Base-by-base conservation (phyloP, 2,888 invertebrate species). In the Cheilosia urbana region DNA sequence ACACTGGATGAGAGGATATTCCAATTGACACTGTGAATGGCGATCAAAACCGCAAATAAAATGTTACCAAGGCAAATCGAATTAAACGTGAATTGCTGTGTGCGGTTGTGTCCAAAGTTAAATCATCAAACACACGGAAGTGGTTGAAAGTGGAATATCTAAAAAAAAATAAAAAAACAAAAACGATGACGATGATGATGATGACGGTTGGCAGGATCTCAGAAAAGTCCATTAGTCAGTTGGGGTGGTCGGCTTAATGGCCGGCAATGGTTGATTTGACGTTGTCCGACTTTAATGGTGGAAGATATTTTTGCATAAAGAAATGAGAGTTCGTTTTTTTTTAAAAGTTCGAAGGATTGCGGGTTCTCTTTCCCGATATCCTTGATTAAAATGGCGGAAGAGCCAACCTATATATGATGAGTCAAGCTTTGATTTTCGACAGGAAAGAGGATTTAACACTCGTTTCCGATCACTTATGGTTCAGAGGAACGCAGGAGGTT, bases 181-280 rank as follows among this genome's bases (percentile, higher is more conserved):
- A 34, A 47, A 37, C 21, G 53, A 53, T 21, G 55, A 53, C 55
- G 53, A 49, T 60, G 80, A 45, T 51, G 51, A 51, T 60, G 80
- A 45, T 51, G 57, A n/a, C 45, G 51, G 47, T 19, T 19, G 49
- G 5, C 37, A 51, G 51, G 58, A 17, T 57, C 45, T 63, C 57
- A 37, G 37, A 47, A 68, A 75, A 69, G 75, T 69, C 76, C 81
- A 81, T 81, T 76, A 69, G 76, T 75, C 81, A 75, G 47, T 65
- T 9, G 45, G 45, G 42, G 47, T 34, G 62, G 49, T 63, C 60
- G 68, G 45, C 68, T 79, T 79, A 63, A 72, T 65, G 79, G 58
- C 7, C 37, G 24, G n/a, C 66, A 58, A 66, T 40, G 27, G 66
- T 37, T 53, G 40, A 53, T 53, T 49, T 49, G 19, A 37, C 11